Base-by-base conservation (phyloP, 2,113 vertebrate genomes). In the Daboia siamensis region DNA sequence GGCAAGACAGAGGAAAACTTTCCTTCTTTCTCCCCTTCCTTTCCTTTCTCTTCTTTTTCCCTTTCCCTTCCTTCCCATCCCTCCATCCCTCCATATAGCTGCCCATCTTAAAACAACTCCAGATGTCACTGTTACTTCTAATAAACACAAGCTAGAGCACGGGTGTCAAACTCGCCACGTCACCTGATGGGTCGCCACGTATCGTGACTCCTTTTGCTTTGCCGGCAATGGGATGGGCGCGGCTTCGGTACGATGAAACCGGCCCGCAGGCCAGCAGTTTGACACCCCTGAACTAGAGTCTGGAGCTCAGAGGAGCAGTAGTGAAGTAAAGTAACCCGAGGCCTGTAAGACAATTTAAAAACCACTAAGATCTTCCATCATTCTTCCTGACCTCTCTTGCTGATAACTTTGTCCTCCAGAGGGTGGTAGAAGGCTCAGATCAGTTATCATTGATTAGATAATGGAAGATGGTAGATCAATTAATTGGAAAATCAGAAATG, bases 181-280 rank as follows among this genome's bases (percentile, higher is more conserved):
- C 46, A 48, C 46, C 4, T 51, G 48, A 51, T 0, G 0, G 7
- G 48, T 51, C 0, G 48, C 48, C 1, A 51, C 48, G 1, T 51
- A 51, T 51, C 48, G 7, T 0, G 48, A 51, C 48, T 51, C 8
- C 48, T 51, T 7, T 10, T 51, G 48, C 48, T 9, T 10, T 51
- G 48, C 48, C 48, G 8, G 48, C 48, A 51, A 51, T 51, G 48
- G 48, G 8, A 8, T 51, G 48, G 48, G 48, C 7, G 7, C 7
- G 48, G 48, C 48, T 51, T 51, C 8, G 8, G 0, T 51, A 51
- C 9, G 48, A 51, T 51, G 48, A 51, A 51, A 51, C 48, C 48
- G 48, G 48, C 48, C 48, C 8, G 48, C 48, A 1, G 48, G 8
- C 8, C 48, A 51, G 48, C 9, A 51, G 48, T 51, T 51, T 51